Base-by-base conservation (phyloP, 2,888 invertebrate genomes). In the Trichogramma dendrolimi region DNA sequence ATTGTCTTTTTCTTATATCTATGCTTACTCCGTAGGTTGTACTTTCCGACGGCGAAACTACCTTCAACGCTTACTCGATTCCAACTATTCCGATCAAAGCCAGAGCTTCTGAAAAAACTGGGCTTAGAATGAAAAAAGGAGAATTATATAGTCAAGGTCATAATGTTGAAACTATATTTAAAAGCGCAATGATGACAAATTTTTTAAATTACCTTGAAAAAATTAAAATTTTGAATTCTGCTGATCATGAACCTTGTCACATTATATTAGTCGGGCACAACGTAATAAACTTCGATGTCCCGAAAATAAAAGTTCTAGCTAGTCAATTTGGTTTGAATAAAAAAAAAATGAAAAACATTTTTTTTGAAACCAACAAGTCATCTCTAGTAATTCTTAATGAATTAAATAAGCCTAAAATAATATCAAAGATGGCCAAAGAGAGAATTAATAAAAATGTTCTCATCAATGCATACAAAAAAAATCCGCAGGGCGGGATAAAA, bases 11-110 rank as follows among this genome's bases (percentile, higher is more conserved):
- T 60, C 14, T 14, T 14, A 14, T 14, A 14, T 14, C 14, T 14
- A 14, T 14, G 14, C 14, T 14, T 14, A 14, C 14, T 14, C 14
- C 14, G 27, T 14, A 62, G 57, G 63, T 67, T 44, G 61, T 61
- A 42, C 63, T 60, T 27, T 43, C 39, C 40, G 41, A 56, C 8
- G 56, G 56, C 6, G 56, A 11, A 41, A 56, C 6, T 1, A 42
- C 41, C 11, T 57, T 38, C 27, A 57, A 57, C 11, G 51, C 42
- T 44, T 50, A 58, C 43, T 5, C 10, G 43, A 50, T 58, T 27
- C 51, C 58, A 43, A 58, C 50, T 38, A 42, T 50, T 4, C 39
- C 50, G 6, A 51, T 58, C 4, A 51, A 50, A 58, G 10, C 7
- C 6, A 11, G 7, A 44, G 50, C 51, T 43, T 43, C 51, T 10